phyloP scores from a whole-genome alignment of 2,797 vertebrate genomes.

The Hypotaenidia okinawae region DNA sequence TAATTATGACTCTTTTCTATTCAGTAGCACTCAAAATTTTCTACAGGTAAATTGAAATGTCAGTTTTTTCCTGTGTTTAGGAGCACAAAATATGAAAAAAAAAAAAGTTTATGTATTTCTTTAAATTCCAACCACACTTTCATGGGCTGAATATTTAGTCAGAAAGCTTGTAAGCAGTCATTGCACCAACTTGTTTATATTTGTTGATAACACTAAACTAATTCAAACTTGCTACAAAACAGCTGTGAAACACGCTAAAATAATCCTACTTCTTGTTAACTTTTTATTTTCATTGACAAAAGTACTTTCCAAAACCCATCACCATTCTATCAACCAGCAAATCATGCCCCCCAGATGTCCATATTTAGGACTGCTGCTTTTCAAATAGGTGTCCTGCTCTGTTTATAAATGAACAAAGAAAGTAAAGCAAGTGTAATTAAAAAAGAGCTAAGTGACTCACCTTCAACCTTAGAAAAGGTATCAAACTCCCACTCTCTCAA shows the following conservation, averaged over 20 bases:
- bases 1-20: not conserved
- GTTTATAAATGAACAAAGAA: not conserved
- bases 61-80: not conserved
- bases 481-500: not conserved
- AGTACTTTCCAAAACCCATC: not conserved
- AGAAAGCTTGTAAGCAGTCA: not conserved
- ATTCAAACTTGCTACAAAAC: not conserved
- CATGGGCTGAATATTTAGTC: not conserved
- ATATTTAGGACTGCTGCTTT: not conserved
- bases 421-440: not conserved
- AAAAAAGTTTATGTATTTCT: not conserved
- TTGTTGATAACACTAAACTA: not conserved
- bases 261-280: not conserved
- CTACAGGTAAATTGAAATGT: not conserved
- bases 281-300: not conserved
- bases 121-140: not conserved
- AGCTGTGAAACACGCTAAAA: not conserved
- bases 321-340: not conserved
- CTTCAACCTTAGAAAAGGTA: not conserved
- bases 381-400: not conserved
- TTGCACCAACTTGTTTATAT: not conserved
- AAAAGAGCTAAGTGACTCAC: not conserved
- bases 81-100: not conserved
- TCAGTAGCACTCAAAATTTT: not conserved
- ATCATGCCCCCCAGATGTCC: not conserved